A percentile compares a stretch with the other conserved stretches of the same genome.
Conservation (phyloP, 2,797 vertebrate species). For the Ibycter americanus region DNA sequence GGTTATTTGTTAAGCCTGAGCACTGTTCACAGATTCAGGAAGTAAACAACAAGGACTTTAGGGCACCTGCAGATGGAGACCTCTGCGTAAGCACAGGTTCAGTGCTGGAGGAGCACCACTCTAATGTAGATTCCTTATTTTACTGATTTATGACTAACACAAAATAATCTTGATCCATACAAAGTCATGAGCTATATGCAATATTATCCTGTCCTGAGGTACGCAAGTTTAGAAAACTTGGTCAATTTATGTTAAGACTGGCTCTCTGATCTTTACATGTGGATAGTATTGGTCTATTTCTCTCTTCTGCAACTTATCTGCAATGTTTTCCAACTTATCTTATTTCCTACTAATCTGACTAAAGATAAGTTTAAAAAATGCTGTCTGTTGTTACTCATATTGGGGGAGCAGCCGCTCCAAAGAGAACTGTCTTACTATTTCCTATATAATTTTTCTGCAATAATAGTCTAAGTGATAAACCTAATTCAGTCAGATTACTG, state of each 20-base stretch:
- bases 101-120: not conserved
- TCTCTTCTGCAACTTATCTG: not conserved
- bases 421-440: not conserved
- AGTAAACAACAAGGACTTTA: not conserved
- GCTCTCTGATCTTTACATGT: not conserved
- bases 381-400: not conserved
- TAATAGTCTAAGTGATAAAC: not conserved
- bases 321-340: not conserved
- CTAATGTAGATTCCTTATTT: not conserved
- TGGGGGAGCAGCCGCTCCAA: not conserved
- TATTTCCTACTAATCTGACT: not conserved
- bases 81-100: not conserved
- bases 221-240: not conserved
- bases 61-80: not conserved
- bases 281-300: not conserved
- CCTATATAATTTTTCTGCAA: not conserved
- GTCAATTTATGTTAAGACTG: not conserved
- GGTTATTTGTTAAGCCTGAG: not conserved
- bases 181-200: not conserved
- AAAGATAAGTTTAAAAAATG: not conserved
- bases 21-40: not conserved
- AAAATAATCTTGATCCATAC: not conserved
- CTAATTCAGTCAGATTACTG: not conserved
- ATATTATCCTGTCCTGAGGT: not conserved
- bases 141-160: not conserved